Conservation (phyloP, 2,113 vertebrate genomes). For the Fulmarus glacialis region DNA sequence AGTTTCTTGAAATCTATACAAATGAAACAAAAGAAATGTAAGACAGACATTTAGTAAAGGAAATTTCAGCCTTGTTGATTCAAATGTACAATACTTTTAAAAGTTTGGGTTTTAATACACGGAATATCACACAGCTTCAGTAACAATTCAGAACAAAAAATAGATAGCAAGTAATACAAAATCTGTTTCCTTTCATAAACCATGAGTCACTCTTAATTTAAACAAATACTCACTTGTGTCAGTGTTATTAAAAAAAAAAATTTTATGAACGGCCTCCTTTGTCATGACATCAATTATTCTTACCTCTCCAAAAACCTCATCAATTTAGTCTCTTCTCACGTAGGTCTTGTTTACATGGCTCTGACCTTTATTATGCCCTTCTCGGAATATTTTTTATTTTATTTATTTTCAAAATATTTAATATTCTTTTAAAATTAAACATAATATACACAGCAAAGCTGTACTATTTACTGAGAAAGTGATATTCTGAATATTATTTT, state of each 20-base stretch:
- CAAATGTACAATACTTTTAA: background rate
- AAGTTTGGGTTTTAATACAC: background rate
- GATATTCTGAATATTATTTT: background rate
- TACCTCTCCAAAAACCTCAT: background rate
- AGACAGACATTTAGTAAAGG: background rate
- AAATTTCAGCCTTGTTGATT: background rate
- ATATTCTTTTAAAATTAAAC: background rate
- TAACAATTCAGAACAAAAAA: background rate
- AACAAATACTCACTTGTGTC: background rate
- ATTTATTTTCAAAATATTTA: background rate
- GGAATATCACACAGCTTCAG: background rate
- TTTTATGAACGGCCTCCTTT: background rate
- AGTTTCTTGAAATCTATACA: background rate
- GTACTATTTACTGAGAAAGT: background rate
- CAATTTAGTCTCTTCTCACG: background rate
- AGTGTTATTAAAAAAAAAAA: background rate
- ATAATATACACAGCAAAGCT: background rate
- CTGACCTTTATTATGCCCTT: background rate
- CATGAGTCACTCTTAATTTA: background rate
- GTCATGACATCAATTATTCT: background rate
- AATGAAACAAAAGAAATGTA: background rate
- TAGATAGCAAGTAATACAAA: background rate
- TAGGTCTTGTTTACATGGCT: background rate
- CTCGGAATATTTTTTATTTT: background rate
- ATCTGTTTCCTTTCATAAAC: background rate